Evolutionary conservation across 2,888 invertebrate species (phyloP), one percentile per base, ranked within the genome.

Genomic region (Aricia artaxerxes): DNA sequence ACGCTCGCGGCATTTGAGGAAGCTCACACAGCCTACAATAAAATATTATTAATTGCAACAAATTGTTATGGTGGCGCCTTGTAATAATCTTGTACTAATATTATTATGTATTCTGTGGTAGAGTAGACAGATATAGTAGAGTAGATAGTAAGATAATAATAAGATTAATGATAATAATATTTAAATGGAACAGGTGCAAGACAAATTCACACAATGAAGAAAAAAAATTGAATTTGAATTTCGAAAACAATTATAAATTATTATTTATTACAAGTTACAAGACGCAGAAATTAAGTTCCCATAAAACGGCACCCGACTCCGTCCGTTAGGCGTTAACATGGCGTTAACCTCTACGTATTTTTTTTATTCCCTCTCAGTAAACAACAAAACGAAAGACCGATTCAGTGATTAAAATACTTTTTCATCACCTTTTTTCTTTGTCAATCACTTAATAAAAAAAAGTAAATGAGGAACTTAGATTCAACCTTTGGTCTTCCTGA

Each of bases 401-500:
- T 1, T 57, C 57, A 1, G 13, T 53, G 53, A 13, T 53, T 53
- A 53, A 1, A 0, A 57, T 16, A 57, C 57, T 16, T 57, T 57
- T 57, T 57, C 16, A 16, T 57, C 57, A 16, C 13, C 64, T 31
- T 64, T 69, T 69, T 69, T 64, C 31, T 69, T 13, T 4, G 11
- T 9, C 35, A 13, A 64, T 64, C 9, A 64, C 7, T 69, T n/a
- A 64, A 31, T 24, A 35, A 13, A 7, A 4, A 69, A 69, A 11
- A 13, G 11, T 1, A 13, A 69, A 35, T 16, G 35, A 69, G 69
- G 69, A 69, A 69, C 35, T 35, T 1, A 1, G 9, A 38, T 38
- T 69, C 13, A 13, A 69, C 35, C 35, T 69, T 69, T 69, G 35
- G 69, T 69, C 69, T 69, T 69, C 69, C 69, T 69, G 69, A 69